These are phyloP conservation scores for Hydroisotoma schaefferi DNA, from an alignment of 2,888 invertebrate genomes.

Conservation along the genomic window DNA sequence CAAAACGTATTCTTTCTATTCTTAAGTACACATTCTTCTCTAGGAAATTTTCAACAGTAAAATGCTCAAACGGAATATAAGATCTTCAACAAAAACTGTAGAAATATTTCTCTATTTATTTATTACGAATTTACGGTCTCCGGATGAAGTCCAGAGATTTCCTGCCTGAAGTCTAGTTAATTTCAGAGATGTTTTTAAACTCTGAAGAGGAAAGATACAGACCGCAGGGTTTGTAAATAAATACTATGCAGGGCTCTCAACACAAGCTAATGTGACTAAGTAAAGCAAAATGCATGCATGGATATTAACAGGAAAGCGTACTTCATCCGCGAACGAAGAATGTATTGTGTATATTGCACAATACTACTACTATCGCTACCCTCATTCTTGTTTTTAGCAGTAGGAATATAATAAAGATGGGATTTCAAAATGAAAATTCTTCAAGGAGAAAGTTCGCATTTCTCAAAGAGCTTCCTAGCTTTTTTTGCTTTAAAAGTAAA, in stretches of 20 bases:
- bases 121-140: too few species aligned
- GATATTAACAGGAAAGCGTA: conserved; percentile 13
- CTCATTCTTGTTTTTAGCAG: not conserved
- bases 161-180: too few species aligned
- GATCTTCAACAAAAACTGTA: too few species aligned
- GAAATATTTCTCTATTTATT: too few species aligned
- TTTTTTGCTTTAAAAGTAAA: conserved; percentile 11
- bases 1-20: too few species aligned
- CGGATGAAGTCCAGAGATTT: too few species aligned
- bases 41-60: too few species aligned
- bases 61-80: too few species aligned
- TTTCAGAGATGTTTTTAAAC: too few species aligned
- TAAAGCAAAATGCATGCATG: not conserved
- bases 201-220: conserved; percentile 31
- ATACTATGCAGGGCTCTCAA: not conserved
- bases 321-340: conserved; percentile 4
- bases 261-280: too few species aligned
- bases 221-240: conserved; percentile 30
- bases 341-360: not conserved
- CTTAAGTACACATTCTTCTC: too few species aligned
- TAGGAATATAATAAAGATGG: not conserved
- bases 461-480: conserved; percentile 29
- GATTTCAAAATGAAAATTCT: conserved; percentile 35
- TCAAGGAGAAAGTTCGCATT: conserved; percentile 35
- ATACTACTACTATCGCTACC: not conserved